Conservation (phyloP, 2,113 vertebrate species). For the Macaca nemestrina region DNA sequence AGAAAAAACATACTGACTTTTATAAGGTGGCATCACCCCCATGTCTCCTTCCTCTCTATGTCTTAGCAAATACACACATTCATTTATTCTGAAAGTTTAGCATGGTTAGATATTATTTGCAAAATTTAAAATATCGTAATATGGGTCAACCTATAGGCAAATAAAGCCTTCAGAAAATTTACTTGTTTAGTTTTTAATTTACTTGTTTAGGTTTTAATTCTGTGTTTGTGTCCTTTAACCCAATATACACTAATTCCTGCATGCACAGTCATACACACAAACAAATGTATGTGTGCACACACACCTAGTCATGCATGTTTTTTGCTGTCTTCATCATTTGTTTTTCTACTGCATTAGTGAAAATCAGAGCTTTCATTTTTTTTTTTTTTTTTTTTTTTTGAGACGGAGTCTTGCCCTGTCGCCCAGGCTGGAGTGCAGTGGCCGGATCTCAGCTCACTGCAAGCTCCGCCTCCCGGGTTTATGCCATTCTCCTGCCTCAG, state of each 20-base stretch:
- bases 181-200: background rate
- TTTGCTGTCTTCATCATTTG: background rate
- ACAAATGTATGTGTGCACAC: background rate
- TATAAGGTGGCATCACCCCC: background rate
- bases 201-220: background rate
- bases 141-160: background rate
- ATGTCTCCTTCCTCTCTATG: background rate
- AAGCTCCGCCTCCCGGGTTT: no score
- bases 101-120: background rate
- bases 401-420: no score
- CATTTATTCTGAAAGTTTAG: background rate
- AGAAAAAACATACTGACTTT: conserved; percentile 12
- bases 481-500: no score
- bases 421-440: no score
- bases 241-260: background rate
- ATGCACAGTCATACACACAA: background rate
- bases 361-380: background rate
- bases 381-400: no score
- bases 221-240: background rate
- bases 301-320: background rate
- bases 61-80: background rate
- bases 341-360: background rate
- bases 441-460: no score
- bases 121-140: background rate
- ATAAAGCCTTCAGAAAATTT: background rate